Conservation (phyloP, 2,888 invertebrate genomes). For the Eupithecia subfuscata region DNA sequence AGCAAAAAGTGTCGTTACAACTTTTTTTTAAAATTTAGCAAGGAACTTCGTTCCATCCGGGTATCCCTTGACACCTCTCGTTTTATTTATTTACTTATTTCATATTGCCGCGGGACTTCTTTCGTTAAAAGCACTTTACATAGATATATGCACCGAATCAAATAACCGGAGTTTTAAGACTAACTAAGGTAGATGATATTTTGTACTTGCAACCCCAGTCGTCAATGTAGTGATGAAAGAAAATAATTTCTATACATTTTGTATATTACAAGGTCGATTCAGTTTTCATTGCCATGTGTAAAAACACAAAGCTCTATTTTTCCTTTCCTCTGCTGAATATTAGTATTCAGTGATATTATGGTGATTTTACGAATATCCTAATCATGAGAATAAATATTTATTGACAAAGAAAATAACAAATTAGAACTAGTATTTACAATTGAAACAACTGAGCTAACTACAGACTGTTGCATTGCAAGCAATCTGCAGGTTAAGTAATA, state of each 20-base stretch:
- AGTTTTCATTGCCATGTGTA: constrained; percentile 21
- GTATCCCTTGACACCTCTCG: no score
- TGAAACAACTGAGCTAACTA: no score
- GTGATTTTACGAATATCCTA: background rate
- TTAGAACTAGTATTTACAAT: no score
- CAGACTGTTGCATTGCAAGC: no score
- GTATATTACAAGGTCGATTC: constrained; percentile 10
- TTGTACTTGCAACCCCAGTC: constrained; percentile 11
- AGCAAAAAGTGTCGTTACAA: no score
- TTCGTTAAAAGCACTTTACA: background rate
- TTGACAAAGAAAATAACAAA: no score
- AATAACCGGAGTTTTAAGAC: background rate
- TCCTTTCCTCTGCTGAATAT: background rate
- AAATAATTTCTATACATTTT: constrained; percentile 20
- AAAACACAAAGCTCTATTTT: constrained; percentile 17
- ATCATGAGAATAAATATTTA: no score
- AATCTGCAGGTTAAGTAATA: no score
- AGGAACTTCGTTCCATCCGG: no score
- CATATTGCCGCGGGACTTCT: no score
- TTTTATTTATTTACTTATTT: no score
- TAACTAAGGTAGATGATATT: background rate
- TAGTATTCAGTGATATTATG: background rate
- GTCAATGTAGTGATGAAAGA: constrained; percentile 6
- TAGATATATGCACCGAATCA: constrained; percentile 1
- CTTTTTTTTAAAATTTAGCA: no score